Base-by-base conservation (phyloP, 2,888 invertebrate species). In the Erebia aethiops region DNA sequence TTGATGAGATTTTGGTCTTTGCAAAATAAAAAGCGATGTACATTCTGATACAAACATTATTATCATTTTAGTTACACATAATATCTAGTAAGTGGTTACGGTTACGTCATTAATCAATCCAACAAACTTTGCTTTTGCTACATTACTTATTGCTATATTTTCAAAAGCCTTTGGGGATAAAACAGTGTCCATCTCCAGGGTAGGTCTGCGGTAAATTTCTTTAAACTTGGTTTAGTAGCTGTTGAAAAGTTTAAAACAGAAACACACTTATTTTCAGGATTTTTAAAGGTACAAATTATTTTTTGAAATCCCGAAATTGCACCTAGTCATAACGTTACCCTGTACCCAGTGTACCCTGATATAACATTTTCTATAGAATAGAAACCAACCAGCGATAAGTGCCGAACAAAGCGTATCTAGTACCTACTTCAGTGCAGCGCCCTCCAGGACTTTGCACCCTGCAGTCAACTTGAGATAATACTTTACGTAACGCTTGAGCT, bases 381-480 rank as follows among this genome's bases (percentile, higher is more conserved):
- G 62, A 70, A 71, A 58, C 69, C 65, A 62, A 71, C 70, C 35
- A 67, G 58, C 65, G 65, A 73, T 74, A 76, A 77, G 73, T 68
- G 71, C 71, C 74, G 83, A 83, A 90, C 89, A 90, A 90, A 88
- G 87, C 21, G 64, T 43, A 46, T 46, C 46, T 46, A 16, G 84
- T 82, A 56, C 56, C 11, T 85, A 82, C 85, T 76, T 75, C 76
- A 74, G 83, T 79, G 82, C 87, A 79, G 79, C 83, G 85, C 86
- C 87, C 88, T 84, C 79, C 77, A 83, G 89, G 85, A 81, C 84
- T 81, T 85, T 87, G 88, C 86, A 84, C 90, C 84, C 86, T 84
- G 77, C 80, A 79, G 80, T 81, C 81, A 80, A 80, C 82, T 85
- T 82, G 77, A 85, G 82, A 86, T 87, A 89, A 89, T 87, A 84